Evolutionary conservation across 2,113 vertebrate species (phyloP).

Genomic region (Electrona antarctica): DNA sequence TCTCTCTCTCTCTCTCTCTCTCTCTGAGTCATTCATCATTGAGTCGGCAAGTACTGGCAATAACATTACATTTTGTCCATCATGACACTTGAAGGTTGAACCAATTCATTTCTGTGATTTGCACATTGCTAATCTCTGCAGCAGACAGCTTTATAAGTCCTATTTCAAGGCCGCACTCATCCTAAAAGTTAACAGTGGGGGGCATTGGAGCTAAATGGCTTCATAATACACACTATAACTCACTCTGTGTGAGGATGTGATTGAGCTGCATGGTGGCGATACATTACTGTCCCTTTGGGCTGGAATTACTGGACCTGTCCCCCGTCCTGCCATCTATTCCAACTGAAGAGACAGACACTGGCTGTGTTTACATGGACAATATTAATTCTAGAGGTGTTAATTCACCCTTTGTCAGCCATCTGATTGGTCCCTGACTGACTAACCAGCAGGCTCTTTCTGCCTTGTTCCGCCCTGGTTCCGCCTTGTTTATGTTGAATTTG

Average conservation of each 20-base stretch:
- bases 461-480: no score
- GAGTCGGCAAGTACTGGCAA: background rate
- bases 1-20: no score
- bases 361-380: no score
- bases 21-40: no score
- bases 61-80: background rate
- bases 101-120: slow-evolving; percentile 28
- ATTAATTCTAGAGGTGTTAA: no score
- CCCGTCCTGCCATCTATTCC: slow-evolving; percentile 58
- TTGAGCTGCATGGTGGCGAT: slow-evolving; percentile 40
- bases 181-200: slow-evolving; percentile 41
- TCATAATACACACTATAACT: slow-evolving; percentile 41
- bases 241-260: slow-evolving; percentile 25
- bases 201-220: slow-evolving; percentile 41
- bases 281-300: slow-evolving; percentile 52
- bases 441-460: no score
- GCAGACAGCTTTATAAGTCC: slow-evolving; percentile 22
- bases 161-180: slow-evolving; percentile 37
- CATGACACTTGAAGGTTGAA: background rate
- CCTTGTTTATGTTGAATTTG: no score
- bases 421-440: no score
- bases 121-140: slow-evolving; percentile 17
- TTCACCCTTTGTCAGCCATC: no score
- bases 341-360: slow-evolving; percentile 31
- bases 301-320: slow-evolving; percentile 39